A percentile compares a stretch with the other conserved stretches of the same genome.
phyloP scores from a whole-genome alignment of 2,888 invertebrate species.

The Rhingia rostrata region DNA sequence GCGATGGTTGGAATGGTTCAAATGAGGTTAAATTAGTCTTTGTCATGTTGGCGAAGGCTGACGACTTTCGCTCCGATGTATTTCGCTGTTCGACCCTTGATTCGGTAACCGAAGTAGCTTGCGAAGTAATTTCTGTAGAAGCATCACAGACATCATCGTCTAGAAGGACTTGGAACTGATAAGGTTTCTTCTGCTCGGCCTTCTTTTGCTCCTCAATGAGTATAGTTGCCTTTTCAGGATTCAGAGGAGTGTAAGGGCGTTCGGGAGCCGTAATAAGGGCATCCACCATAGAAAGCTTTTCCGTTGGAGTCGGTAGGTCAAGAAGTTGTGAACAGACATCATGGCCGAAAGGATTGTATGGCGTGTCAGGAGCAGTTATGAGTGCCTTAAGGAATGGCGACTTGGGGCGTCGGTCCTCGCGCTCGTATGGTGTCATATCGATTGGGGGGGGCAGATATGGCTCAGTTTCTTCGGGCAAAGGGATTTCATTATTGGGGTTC shows the following conservation, averaged over 20 bases:
- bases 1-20: constrained; percentile 82
- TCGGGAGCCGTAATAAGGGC: constrained; percentile 87
- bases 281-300: constrained; percentile 84
- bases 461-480: constrained; percentile 86
- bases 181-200: constrained; percentile 78
- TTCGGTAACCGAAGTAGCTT: constrained; percentile 1
- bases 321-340: constrained; percentile 82
- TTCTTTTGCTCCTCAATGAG: constrained; percentile 79
- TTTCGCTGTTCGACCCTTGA: constrained; percentile 40
- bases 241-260: constrained; percentile 85
- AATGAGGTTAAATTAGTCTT: constrained; percentile 72
- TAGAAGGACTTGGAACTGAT: constrained; percentile 80
- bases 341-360: constrained; percentile 83
- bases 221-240: constrained; percentile 83
- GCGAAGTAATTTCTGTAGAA: constrained; percentile 68
- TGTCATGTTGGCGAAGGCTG: constrained; percentile 81
- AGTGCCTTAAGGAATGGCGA: constrained; percentile 88
- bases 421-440: constrained; percentile 84
- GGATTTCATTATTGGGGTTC: constrained; percentile 83
- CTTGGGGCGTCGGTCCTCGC: constrained; percentile 83
- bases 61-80: constrained; percentile 77
- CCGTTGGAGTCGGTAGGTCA: constrained; percentile 83
- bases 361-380: constrained; percentile 87
- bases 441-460: constrained; percentile 88
- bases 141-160: constrained; percentile 78